phyloP scores from a whole-genome alignment of 2,797 vertebrate species.

The Hoplostethus mediterraneus region DNA sequence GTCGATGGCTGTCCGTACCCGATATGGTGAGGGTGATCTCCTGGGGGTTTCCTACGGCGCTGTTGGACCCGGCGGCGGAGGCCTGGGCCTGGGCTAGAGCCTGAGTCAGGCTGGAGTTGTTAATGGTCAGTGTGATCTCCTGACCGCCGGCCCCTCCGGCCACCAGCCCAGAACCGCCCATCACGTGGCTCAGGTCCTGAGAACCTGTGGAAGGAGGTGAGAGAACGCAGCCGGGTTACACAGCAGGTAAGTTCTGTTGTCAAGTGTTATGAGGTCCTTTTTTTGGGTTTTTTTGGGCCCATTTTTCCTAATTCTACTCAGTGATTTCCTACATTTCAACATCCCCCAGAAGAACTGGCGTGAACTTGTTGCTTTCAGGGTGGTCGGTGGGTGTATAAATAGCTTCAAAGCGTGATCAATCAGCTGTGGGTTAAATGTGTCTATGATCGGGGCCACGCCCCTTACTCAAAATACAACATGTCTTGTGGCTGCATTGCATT shows the following conservation, averaged over 20 bases:
- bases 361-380: too few relatives aligned
- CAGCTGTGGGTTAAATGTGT: too few relatives aligned
- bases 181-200: slow-evolving; percentile 93
- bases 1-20: slow-evolving; percentile 77
- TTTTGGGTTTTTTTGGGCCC: too few relatives aligned
- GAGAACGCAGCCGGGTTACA: background rate
- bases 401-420: too few relatives aligned
- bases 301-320: too few relatives aligned
- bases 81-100: slow-evolving; percentile 93
- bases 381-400: too few relatives aligned
- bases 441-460: too few relatives aligned
- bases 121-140: slow-evolving; percentile 97
- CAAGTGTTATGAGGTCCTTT: too few relatives aligned
- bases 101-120: slow-evolving; percentile 94
- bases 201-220: slow-evolving; percentile 79
- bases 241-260: background rate
- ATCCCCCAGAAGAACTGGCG: too few relatives aligned
- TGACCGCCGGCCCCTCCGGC: slow-evolving; percentile 85
- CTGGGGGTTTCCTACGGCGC: slow-evolving; percentile 87
- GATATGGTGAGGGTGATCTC: slow-evolving; percentile 99
- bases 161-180: slow-evolving; percentile 89
- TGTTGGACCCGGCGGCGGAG: slow-evolving; percentile 77
- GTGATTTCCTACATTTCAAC: background rate
- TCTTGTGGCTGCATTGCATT: too few relatives aligned
- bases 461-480: too few relatives aligned